These are phyloP conservation scores for Actenoides lindsayi DNA, from an alignment of 2,113 vertebrate genomes.

Conservation along the genomic window DNA sequence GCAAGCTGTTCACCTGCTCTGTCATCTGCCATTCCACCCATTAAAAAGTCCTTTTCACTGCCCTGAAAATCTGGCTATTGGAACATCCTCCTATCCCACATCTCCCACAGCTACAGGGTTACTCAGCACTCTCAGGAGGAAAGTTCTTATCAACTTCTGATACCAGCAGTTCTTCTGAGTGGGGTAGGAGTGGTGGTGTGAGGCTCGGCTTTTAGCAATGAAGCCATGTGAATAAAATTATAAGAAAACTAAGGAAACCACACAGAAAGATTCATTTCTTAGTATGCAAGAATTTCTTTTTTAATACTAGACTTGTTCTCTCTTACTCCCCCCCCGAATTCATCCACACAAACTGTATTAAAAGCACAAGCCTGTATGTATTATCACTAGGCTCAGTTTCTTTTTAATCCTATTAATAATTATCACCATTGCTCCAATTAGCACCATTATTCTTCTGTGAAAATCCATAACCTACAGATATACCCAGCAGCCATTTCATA, in stretches of 20 bases:
- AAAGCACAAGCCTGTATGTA: neutral
- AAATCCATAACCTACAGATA: neutral
- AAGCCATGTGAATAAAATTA: neutral
- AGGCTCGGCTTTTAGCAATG: neutral
- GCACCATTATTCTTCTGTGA: neutral
- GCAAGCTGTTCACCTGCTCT: neutral
- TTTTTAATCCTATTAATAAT: slow-evolving; percentile 14
- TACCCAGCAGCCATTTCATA: neutral
- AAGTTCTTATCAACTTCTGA: neutral
- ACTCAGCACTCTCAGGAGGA: neutral
- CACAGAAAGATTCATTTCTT: no score
- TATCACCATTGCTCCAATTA: slow-evolving; percentile 1
- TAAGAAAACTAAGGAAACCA: neutral
- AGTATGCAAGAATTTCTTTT: neutral
- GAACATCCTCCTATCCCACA: neutral
- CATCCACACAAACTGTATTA: neutral
- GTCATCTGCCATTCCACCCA: neutral
- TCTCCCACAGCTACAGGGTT: neutral
- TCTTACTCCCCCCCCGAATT: neutral
- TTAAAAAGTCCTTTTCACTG: neutral
- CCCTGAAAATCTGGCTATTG: neutral
- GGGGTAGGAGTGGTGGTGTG: no score
- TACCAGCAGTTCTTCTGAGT: neutral
- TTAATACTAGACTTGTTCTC: neutral
- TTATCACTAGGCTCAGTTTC: neutral